Percentiles rank a stretch among this genome's conserved stretches.
These are phyloP conservation scores for Eupithecia pulchellata DNA, from an alignment of 2,888 invertebrate genomes.

Conservation along the genomic window DNA sequence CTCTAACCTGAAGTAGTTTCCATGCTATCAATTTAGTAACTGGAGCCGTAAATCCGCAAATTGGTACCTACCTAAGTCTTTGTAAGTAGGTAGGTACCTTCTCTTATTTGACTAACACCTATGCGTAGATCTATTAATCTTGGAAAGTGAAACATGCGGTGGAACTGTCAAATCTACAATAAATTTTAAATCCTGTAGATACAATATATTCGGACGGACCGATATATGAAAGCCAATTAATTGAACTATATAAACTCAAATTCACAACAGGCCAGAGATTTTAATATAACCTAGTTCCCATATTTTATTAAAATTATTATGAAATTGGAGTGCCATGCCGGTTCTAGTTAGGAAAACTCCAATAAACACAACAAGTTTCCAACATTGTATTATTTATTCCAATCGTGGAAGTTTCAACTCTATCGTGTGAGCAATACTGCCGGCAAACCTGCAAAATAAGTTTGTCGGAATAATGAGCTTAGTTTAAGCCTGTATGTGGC, in stretches of 20 bases:
- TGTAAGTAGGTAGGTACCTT: not conserved
- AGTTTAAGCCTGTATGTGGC: slow-evolving; percentile 32
- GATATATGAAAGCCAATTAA: not conserved
- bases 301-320: slow-evolving; percentile 19
- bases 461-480: slow-evolving; percentile 27
- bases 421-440: slow-evolving; percentile 10
- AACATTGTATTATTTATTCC: not conserved
- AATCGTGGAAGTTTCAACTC: slow-evolving; percentile 9
- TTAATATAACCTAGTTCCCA: not conserved
- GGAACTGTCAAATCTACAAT: not conserved
- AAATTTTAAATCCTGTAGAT: not conserved
- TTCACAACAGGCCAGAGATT: not conserved
- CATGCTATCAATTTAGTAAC: slow-evolving; percentile 11
- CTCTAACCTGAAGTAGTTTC: not conserved
- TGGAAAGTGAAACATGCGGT: not conserved
- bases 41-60: slow-evolving; percentile 8
- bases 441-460: not conserved
- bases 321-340: slow-evolving; percentile 3
- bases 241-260: not conserved
- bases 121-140: too few relatives aligned
- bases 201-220: not conserved
- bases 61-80: too few relatives aligned
- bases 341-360: slow-evolving; percentile 18
- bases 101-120: too few relatives aligned
- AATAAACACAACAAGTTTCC: slow-evolving; percentile 16